Evolutionary conservation across 1,140 invertebrate species (phyloP).

Genomic region (Drosophila pandora): DNA sequence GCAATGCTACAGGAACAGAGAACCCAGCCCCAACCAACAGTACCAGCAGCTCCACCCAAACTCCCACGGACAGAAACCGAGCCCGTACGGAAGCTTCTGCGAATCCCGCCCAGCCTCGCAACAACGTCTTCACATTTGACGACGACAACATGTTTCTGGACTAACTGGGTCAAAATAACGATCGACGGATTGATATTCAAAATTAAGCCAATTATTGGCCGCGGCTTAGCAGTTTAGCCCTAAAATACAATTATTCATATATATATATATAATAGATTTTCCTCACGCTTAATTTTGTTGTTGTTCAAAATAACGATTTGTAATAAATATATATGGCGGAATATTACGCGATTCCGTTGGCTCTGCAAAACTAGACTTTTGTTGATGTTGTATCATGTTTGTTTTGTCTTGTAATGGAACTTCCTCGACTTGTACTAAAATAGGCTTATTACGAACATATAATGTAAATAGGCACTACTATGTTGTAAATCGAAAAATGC

Average conservation of each 20-base stretch:
- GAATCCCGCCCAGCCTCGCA: conserved; percentile 42
- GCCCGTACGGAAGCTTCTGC: conserved; percentile 13
- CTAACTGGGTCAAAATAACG: conserved; percentile 32
- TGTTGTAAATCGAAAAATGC: too few species aligned
- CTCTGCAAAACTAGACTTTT: conserved; percentile 23
- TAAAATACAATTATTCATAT: conserved; percentile 42
- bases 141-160: conserved; percentile 80
- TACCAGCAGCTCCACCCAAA: conserved; percentile 18
- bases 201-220: conserved; percentile 46
- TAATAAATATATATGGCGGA: conserved; percentile 33
- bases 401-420: conserved; percentile 42
- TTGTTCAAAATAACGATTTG: conserved; percentile 55
- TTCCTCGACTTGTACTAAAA: conserved; percentile 29
- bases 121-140: conserved; percentile 78
- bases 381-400: conserved; percentile 12
- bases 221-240: conserved; percentile 41
- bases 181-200: conserved; percentile 43
- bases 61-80: conserved; percentile 8
- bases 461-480: conserved; percentile 24
- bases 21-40: conserved; percentile 23
- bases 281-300: conserved; percentile 62
- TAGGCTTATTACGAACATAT: conserved; percentile 11
- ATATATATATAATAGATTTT: conserved; percentile 53
- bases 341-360: conserved; percentile 21
- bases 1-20: conserved; percentile 30